Evolutionary conservation across 2,888 invertebrate genomes (phyloP).

Genomic region (Amblyjoppa fuscipennis): DNA sequence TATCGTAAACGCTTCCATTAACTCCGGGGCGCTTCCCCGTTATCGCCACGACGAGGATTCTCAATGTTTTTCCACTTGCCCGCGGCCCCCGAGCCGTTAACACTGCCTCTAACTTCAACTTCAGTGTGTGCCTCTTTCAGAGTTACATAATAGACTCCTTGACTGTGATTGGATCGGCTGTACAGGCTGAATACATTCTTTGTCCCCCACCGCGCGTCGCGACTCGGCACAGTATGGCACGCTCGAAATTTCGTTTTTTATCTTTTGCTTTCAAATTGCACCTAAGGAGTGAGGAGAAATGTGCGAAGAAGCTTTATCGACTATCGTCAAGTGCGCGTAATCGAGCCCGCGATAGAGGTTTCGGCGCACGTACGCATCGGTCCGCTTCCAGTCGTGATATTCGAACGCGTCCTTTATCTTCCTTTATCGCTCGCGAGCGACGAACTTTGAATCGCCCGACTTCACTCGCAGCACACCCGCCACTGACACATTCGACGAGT

Average conservation of each 20-base stretch:
- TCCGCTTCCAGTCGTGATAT: not conserved
- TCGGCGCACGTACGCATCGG: constrained; percentile 52
- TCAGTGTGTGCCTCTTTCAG: not conserved
- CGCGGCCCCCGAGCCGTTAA: no score
- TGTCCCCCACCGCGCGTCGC: not conserved
- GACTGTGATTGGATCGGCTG: not conserved
- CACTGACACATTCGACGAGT: not conserved
- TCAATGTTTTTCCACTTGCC: not conserved
- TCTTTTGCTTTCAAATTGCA: not conserved
- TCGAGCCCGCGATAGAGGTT: constrained; percentile 49
- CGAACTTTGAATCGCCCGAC: constrained; percentile 58
- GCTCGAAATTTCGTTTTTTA: not conserved
- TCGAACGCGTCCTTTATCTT: constrained; percentile 29
- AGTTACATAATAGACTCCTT: not conserved
- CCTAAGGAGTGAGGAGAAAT: not conserved
- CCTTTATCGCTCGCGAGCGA: constrained; percentile 50
- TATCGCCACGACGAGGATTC: not conserved
- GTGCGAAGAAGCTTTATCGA: constrained; percentile 44
- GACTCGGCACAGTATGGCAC: not conserved
- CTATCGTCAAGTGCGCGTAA: constrained; percentile 51
- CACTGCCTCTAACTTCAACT: not conserved
- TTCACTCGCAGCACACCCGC: not conserved
- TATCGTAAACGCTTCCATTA: not conserved
- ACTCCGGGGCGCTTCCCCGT: not conserved
- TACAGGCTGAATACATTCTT: not conserved